Conservation (phyloP, 2,797 vertebrate genomes). For the Scomberomorus guttatus region DNA sequence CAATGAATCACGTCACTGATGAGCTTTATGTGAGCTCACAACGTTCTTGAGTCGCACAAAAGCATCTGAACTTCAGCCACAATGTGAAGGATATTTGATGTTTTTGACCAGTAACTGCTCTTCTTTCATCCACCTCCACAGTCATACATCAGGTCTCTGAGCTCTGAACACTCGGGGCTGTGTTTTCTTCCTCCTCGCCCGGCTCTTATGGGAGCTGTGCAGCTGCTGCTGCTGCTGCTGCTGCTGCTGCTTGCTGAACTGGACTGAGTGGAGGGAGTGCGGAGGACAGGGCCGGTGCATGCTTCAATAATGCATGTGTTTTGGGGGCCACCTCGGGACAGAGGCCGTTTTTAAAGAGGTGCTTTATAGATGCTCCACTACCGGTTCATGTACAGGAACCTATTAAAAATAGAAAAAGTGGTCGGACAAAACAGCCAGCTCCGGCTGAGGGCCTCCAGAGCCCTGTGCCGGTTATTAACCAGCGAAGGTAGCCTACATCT, state of each 20-base stretch:
- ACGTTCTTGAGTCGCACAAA: constrained; percentile 5
- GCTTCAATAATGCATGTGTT: constrained; percentile 79
- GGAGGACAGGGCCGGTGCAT: constrained; percentile 51
- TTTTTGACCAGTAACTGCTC: constrained; percentile 40
- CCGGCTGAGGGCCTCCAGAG: constrained; percentile 64
- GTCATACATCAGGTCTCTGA: constrained; percentile 36
- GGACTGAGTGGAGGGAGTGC: constrained; percentile 57
- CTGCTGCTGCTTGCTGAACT: constrained; percentile 62
- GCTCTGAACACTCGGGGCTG: constrained; percentile 36
- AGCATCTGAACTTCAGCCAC: constrained; percentile 11
- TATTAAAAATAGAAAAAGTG: constrained; percentile 82
- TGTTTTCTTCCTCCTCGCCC: constrained; percentile 33
- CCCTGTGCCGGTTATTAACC: constrained; percentile 62
- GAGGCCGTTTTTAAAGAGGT: constrained; percentile 74
- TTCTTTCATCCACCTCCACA: constrained; percentile 27
- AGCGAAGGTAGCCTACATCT: constrained; percentile 40
- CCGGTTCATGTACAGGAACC: constrained; percentile 73
- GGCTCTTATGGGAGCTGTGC: constrained; percentile 55
- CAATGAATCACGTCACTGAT: neutral
- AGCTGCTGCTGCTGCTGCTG: constrained; percentile 43
- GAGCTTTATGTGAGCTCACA: neutral
- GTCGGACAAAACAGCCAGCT: constrained; percentile 73
- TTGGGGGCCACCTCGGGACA: constrained; percentile 74
- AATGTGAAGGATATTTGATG: constrained; percentile 11
- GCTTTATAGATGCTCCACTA: constrained; percentile 69